Percentiles rank a stretch among this genome's conserved stretches.
Evolutionary conservation across 2,888 invertebrate genomes (phyloP).

Genomic region (Branchipolynoe longqiensis): DNA sequence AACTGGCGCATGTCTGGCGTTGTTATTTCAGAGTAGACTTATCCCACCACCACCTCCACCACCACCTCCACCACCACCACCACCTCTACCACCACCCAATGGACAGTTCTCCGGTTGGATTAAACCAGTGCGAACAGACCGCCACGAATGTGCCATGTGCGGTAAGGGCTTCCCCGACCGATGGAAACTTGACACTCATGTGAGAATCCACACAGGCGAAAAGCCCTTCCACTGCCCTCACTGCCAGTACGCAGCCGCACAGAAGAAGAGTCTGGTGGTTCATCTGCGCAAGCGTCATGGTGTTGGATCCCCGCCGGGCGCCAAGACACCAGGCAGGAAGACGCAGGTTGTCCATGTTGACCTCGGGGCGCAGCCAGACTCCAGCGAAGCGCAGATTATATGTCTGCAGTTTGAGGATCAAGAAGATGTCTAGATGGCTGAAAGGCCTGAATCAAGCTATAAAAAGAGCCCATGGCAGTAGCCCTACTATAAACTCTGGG

Average conservation of each 20-base stretch:
- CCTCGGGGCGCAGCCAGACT: too few relatives aligned
- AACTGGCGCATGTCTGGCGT: constrained; percentile 10
- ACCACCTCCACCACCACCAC: too few relatives aligned
- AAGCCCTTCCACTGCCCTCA: constrained; percentile 9
- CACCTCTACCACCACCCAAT: constrained; percentile 6
- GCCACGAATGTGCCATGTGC: background rate
- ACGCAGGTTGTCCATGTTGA: too few relatives aligned
- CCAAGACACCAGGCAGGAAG: too few relatives aligned
- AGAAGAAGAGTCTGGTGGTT: constrained; percentile 10
- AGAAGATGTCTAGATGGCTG: too few relatives aligned
- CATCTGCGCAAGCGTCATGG: constrained; percentile 21
- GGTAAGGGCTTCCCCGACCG: constrained; percentile 36
- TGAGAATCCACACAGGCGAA: background rate
- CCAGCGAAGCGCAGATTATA: too few relatives aligned
- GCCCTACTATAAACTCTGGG: too few relatives aligned
- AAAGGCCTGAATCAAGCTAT: too few relatives aligned
- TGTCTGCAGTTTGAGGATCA: too few relatives aligned
- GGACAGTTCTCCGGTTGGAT: background rate
- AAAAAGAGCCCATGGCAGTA: too few relatives aligned
- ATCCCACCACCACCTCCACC: too few relatives aligned
- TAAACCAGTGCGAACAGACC: background rate
- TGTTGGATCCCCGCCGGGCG: too few relatives aligned
- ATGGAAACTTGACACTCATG: constrained; percentile 17
- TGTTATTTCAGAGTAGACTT: constrained; percentile 20
- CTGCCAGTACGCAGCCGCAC: background rate